Conservation (phyloP, 53 echinoderm and acorn worm species). For the Temnopleurus reevesii region DNA sequence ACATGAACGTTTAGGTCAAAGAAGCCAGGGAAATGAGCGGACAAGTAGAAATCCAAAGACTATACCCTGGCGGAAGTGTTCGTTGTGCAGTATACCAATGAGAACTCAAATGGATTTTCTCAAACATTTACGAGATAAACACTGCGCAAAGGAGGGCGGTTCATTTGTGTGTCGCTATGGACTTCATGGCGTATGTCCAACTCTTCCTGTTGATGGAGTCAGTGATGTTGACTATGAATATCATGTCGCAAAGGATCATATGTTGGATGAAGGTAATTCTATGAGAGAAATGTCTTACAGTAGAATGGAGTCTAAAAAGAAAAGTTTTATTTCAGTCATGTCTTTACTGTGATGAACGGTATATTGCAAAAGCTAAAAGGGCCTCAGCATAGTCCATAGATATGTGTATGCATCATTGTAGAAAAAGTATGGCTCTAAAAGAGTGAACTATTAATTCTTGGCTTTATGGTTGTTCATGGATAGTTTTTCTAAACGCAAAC, state of each 20-base stretch:
- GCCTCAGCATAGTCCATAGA: too few relatives aligned
- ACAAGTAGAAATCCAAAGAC: neutral
- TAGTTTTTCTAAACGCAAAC: too few relatives aligned
- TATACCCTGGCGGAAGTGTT: slow-evolving; percentile 75
- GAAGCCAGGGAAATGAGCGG: neutral
- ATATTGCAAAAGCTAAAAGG: too few relatives aligned
- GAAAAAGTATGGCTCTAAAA: too few relatives aligned
- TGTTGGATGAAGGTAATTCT: slow-evolving; percentile 72
- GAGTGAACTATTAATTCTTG: too few relatives aligned
- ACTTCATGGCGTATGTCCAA: slow-evolving; percentile 81
- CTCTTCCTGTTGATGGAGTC: slow-evolving; percentile 88
- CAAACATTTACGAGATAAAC: slow-evolving; percentile 85
- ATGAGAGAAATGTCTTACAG: too few relatives aligned
- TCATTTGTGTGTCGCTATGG: slow-evolving; percentile 94
- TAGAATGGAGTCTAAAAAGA: too few relatives aligned
- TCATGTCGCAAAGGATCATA: slow-evolving; percentile 93
- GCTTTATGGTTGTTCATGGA: too few relatives aligned
- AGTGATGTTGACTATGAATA: slow-evolving; percentile 92
- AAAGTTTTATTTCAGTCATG: too few relatives aligned
- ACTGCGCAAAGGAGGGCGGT: slow-evolving; percentile 82
- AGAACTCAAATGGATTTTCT: slow-evolving; percentile 81
- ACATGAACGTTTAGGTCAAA: slow-evolving; percentile 18
- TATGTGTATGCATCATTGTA: too few relatives aligned
- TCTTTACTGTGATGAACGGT: too few relatives aligned
- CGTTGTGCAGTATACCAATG: slow-evolving; percentile 72